phyloP scores from a whole-genome alignment of 2,888 invertebrate genomes.

The Parasteatoda lunata region DNA sequence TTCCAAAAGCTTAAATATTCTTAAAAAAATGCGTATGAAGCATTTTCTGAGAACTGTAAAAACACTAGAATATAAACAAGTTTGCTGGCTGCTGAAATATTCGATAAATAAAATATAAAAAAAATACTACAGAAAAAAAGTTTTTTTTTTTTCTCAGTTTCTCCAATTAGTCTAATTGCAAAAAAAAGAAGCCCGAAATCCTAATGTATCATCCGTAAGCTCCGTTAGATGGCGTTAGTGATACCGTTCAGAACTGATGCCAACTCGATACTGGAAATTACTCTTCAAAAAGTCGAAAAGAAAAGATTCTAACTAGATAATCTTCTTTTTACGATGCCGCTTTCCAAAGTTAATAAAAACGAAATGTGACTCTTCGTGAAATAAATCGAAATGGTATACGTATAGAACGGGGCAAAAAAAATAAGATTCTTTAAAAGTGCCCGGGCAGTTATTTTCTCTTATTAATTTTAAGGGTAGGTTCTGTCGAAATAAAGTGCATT shows the following conservation, averaged over 20 bases:
- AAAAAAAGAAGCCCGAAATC: background rate
- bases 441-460: slow-evolving; percentile 41
- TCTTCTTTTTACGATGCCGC: slow-evolving; percentile 58
- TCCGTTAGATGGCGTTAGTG: slow-evolving; percentile 42
- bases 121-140: no score
- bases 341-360: slow-evolving; percentile 64
- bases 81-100: no score
- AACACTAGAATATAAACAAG: no score
- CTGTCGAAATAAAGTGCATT: slow-evolving; percentile 45
- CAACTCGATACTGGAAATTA: slow-evolving; percentile 28
- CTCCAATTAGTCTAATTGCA: no score
- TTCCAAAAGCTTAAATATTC: no score
- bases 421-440: slow-evolving; percentile 22
- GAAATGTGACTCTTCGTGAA: slow-evolving; percentile 40
- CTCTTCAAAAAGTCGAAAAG: slow-evolving; percentile 14
- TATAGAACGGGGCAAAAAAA: background rate
- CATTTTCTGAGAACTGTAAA: no score
- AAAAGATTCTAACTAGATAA: slow-evolving; percentile 52
- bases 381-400: slow-evolving; percentile 43
- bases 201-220: background rate
- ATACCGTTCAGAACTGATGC: slow-evolving; percentile 7
- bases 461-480: slow-evolving; percentile 51
- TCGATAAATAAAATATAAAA: no score
- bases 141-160: no score
- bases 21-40: no score